phyloP scores from a whole-genome alignment of 2,888 invertebrate genomes.

The Melieria omissa region DNA sequence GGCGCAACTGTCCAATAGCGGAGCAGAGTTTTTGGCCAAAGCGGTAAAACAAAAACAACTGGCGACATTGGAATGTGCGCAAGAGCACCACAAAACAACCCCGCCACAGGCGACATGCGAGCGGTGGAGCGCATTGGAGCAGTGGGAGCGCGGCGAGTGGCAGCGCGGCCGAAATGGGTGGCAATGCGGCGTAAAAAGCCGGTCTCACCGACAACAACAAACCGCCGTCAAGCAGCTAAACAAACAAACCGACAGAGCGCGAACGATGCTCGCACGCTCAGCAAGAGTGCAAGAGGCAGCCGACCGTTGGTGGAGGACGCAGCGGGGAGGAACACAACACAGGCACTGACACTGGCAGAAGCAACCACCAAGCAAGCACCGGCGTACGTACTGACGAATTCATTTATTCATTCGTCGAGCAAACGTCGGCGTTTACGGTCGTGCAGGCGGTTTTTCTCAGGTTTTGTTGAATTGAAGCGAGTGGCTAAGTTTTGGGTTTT shows the following conservation, averaged over 20 bases:
- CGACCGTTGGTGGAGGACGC: conserved; percentile 22
- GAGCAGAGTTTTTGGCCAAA: conserved; percentile 12
- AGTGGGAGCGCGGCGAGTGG: conserved; percentile 9
- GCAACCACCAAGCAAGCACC: conserved; percentile 23
- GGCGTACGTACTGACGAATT: background rate
- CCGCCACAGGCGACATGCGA: conserved; percentile 9
- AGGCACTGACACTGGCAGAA: conserved; percentile 31
- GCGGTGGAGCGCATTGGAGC: conserved; percentile 19
- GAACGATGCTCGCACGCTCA: no score
- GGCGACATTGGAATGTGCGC: conserved; percentile 48
- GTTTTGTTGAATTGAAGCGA: conserved; percentile 20
- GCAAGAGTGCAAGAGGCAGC: conserved; percentile 39
- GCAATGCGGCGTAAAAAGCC: conserved; percentile 43
- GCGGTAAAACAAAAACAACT: conserved; percentile 13
- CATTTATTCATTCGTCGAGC: conserved; percentile 49
- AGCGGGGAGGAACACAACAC: conserved; percentile 37
- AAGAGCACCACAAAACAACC: conserved; percentile 40
- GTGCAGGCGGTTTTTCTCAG: conserved; percentile 45
- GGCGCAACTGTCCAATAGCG: conserved; percentile 29
- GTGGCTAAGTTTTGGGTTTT: conserved; percentile 7
- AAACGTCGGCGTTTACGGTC: conserved; percentile 61
- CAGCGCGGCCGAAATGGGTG: background rate
- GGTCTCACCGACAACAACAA: conserved; percentile 43
- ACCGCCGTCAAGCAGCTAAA: conserved; percentile 1
- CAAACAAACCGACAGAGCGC: background rate